Base-by-base conservation (phyloP, 1,140 invertebrate genomes). In the Drosophila kepulauana region DNA sequence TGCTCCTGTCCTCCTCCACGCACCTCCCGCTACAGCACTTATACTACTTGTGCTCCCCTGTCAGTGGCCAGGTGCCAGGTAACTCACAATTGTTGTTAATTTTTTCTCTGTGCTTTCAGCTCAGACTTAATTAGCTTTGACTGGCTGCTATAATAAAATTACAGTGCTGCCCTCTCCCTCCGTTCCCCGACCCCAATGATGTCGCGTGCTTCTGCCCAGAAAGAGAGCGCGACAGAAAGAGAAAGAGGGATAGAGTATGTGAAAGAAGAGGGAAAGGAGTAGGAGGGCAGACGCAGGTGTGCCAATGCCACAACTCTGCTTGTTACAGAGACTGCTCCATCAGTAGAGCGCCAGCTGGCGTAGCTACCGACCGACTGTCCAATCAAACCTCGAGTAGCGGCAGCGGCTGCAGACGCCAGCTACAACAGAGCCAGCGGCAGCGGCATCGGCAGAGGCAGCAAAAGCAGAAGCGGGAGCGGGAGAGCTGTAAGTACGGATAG, bases 61-160 rank as follows among this genome's bases (percentile, higher is more conserved):
- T 5, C 49, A 45, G 33, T 30, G 38, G 52, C 72, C 75, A 78
- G 76, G 65, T 78, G 76, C 49, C 43, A 35, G 46, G 25, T 43
- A 69, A 51, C 28, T 63, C 43, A 63, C 71, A 64, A 75, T 75
- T 75, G 66, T 63, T 70, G 41, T 70, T 63, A 57, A 66, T 49
- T 56, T 62, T 75, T 61, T 52, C 59, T 58, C 49, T 79, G 79
- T 75, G 70, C 82, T 82, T 71, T 51, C 46, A 51, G 49, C 76
- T 41, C 51, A 62, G 63, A 88, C 84, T 89, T 88, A 88, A 88
- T 89, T 88, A 88, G 78, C 84, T 87, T 88, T 82, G 79, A 69
- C 82, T 75, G 80, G 63, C 69, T 66, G 68, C 62, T 70, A 38
- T 71, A 75, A 70, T 70, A 75, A 57, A 74, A 74, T 56, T 62